phyloP scores from a whole-genome alignment of 64 coral and sea anemone species.

The Astreopora myriophthalma region DNA sequence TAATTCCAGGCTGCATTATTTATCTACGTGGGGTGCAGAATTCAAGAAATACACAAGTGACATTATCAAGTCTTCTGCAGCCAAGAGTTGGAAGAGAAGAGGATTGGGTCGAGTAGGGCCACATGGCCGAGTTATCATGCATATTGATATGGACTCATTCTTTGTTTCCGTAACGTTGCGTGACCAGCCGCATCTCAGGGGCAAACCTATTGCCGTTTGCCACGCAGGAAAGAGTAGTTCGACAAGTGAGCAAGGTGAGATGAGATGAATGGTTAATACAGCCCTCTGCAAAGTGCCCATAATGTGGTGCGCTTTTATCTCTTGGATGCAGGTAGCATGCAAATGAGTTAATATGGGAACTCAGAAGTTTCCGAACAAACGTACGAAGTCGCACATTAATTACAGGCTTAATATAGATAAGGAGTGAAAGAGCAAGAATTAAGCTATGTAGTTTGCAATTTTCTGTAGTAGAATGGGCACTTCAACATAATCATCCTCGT shows the following conservation, averaged over 20 bases:
- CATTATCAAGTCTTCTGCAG: constrained; percentile 60
- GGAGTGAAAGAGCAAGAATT: too few species aligned
- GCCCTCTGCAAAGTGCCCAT: too few species aligned
- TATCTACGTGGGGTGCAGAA: constrained; percentile 94
- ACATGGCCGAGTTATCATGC: constrained; percentile 86
- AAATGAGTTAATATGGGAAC: too few species aligned
- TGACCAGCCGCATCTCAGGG: constrained; percentile 72
- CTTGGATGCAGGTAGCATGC: too few species aligned
- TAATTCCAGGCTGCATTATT: constrained; percentile 91
- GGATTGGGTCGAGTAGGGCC: background rate
- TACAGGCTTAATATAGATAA: too few species aligned
- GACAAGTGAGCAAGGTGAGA: constrained; percentile 55
- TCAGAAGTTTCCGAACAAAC: too few species aligned
- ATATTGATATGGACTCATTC: constrained; percentile 99
- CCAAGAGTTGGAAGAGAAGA: constrained; percentile 15
- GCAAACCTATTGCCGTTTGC: constrained; percentile 96
- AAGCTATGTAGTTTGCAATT: too few species aligned
- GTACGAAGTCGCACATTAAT: too few species aligned
- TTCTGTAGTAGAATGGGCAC: too few species aligned
- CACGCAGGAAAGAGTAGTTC: constrained; percentile 80
- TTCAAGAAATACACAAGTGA: constrained; percentile 90
- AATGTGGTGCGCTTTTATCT: too few species aligned
- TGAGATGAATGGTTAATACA: background rate
- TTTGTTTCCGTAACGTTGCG: constrained; percentile 91
- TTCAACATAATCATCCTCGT: too few species aligned